Evolutionary conservation across 2,113 vertebrate species (phyloP).

Genomic region (Girardinichthys multiradiatus): DNA sequence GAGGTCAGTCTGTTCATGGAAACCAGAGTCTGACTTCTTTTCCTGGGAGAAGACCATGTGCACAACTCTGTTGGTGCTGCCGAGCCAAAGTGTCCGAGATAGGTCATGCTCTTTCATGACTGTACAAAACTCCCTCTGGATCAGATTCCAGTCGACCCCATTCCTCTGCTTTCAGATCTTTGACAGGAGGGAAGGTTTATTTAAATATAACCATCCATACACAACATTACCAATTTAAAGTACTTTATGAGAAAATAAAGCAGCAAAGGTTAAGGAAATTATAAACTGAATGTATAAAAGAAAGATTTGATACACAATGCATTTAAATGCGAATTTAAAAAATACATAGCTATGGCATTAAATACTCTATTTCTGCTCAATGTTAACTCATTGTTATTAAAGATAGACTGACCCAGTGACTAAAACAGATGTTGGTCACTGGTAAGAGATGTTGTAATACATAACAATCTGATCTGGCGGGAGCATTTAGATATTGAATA

Average conservation of each 20-base stretch:
- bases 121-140: not conserved
- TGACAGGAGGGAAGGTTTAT: not conserved
- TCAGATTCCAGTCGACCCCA: conserved; percentile 10
- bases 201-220: too few species aligned
- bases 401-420: not conserved
- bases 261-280: too few species aligned
- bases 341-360: not conserved
- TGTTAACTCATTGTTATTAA: not conserved
- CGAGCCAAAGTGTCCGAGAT: conserved; percentile 22
- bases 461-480: not conserved
- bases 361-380: not conserved
- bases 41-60: conserved; percentile 43
- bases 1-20: conserved; percentile 48
- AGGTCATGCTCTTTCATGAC: not conserved
- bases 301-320: not conserved
- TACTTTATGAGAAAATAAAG: not conserved
- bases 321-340: not conserved
- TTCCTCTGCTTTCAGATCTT: conserved; percentile 4
- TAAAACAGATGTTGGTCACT: not conserved
- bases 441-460: not conserved
- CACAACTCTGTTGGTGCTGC: conserved; percentile 12
- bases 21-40: conserved; percentile 48
- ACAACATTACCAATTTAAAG: too few species aligned
- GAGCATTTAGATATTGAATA: not conserved
- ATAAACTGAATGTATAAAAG: too few species aligned